Percentiles rank a stretch among this genome's conserved stretches.
phyloP scores from a whole-genome alignment of 2,797 vertebrate species.

The Halcyon smyrnensis region DNA sequence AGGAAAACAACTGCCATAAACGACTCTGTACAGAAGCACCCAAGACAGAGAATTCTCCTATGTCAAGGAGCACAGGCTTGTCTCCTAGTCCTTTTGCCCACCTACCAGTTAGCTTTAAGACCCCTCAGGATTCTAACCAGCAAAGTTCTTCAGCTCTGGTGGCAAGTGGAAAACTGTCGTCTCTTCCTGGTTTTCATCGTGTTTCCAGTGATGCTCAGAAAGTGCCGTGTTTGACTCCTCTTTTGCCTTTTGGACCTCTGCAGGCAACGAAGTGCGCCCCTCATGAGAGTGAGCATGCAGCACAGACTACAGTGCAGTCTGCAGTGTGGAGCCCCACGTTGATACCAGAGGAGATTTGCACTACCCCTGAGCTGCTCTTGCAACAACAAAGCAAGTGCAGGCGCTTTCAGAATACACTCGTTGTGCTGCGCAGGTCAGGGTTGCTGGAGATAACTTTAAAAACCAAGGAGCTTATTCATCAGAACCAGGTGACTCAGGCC shows the following conservation, averaged over 20 bases:
- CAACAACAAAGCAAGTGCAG: constrained; percentile 82
- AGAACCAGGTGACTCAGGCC: constrained; percentile 89
- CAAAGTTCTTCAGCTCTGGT: constrained; percentile 61
- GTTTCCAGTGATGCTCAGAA: constrained; percentile 66
- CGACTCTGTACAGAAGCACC: constrained; percentile 66
- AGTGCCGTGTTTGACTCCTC: constrained; percentile 59
- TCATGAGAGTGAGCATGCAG: constrained; percentile 44
- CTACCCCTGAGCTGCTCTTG: constrained; percentile 68
- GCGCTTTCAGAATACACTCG: constrained; percentile 93
- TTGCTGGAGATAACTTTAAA: constrained; percentile 92
- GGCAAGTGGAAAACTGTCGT: constrained; percentile 66
- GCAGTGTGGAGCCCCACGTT: constrained; percentile 54
- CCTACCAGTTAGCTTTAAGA: constrained; percentile 49
- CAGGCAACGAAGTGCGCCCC: constrained; percentile 61
- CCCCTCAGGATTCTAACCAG: constrained; percentile 59
- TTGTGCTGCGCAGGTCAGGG: constrained; percentile 88
- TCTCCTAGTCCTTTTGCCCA: constrained; percentile 22
- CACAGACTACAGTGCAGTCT: constrained; percentile 29
- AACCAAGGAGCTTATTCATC: constrained; percentile 91
- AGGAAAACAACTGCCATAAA: constrained; percentile 57
- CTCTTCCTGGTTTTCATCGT: constrained; percentile 44
- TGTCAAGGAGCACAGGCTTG: constrained; percentile 26
- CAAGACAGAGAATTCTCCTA: constrained; percentile 38
- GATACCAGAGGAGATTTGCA: constrained; percentile 66
- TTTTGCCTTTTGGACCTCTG: constrained; percentile 73